Evolutionary conservation across 2,888 invertebrate species (phyloP).

Genomic region (Eupithecia centaureata): DNA sequence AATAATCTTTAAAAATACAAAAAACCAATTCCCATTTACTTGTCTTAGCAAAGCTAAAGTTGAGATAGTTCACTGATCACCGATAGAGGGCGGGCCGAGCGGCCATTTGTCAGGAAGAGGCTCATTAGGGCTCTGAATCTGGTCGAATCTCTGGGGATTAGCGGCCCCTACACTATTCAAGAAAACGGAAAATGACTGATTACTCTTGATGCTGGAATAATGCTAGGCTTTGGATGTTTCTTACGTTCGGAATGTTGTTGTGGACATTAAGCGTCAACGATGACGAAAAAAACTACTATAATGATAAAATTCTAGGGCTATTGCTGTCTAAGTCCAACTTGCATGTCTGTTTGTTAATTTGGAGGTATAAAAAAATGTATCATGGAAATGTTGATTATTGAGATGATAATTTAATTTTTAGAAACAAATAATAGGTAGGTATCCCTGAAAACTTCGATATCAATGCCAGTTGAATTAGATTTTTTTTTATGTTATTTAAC

Average conservation of each 20-base stretch:
- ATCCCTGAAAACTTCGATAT: too few species aligned
- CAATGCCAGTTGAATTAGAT: too few species aligned
- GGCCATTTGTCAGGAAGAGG: conserved; percentile 74
- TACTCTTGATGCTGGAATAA: conserved; percentile 18
- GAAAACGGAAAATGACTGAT: conserved; percentile 44
- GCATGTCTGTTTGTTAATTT: background rate
- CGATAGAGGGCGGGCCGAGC: conserved; percentile 73
- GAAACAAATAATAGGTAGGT: too few species aligned
- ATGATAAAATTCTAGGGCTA: too few species aligned
- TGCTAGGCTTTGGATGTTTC: conserved; percentile 4
- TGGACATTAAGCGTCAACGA: background rate
- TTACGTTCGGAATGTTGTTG: background rate
- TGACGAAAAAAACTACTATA: background rate
- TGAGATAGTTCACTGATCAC: conserved; percentile 73
- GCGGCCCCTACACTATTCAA: conserved; percentile 52
- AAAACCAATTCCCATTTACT: conserved; percentile 29
- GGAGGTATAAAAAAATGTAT: background rate
- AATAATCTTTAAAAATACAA: conserved; percentile 16
- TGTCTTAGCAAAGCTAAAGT: conserved; percentile 48
- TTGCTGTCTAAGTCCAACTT: too few species aligned
- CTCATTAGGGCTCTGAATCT: conserved; percentile 76
- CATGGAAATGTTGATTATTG: background rate
- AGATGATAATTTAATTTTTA: background rate
- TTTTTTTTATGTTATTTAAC: too few species aligned
- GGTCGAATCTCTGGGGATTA: conserved; percentile 74